These are phyloP conservation scores for Pristionchus exspectatus DNA, from an alignment of 2,888 invertebrate species.

Conservation along the genomic window DNA sequence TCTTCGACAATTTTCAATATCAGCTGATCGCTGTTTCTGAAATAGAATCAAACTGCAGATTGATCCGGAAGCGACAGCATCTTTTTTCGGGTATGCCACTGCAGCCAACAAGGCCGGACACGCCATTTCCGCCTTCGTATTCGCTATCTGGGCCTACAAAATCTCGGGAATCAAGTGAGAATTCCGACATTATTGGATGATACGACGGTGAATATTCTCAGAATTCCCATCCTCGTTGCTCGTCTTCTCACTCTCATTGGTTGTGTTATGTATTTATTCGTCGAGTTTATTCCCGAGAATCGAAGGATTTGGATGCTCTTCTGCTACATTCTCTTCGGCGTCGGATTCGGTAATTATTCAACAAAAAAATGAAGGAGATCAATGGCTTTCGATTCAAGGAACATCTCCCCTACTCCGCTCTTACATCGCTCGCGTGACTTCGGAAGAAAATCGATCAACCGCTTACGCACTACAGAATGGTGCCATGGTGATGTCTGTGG, in stretches of 20 bases:
- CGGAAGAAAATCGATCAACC: neutral
- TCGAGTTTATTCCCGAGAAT: neutral
- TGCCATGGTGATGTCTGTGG: neutral
- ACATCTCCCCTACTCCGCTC: constrained; percentile 11
- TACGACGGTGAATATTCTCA: neutral
- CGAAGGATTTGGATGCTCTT: neutral
- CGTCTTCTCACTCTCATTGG: neutral
- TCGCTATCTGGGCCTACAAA: constrained; percentile 65
- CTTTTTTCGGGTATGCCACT: constrained; percentile 66
- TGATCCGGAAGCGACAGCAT: constrained; percentile 63
- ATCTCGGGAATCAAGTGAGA: neutral
- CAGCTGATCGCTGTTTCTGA: neutral
- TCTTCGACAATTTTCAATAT: too few species aligned
- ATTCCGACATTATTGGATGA: neutral
- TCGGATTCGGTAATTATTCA: neutral
- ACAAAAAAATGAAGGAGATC: neutral
- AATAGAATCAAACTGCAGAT: constrained; percentile 58
- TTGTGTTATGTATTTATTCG: neutral
- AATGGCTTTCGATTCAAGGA: neutral
- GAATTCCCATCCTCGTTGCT: neutral
- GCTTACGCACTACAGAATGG: constrained; percentile 18
- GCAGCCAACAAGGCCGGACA: constrained; percentile 64
- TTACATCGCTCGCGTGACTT: constrained; percentile 10
- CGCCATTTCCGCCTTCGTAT: constrained; percentile 66
- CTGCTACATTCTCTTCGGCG: constrained; percentile 31